phyloP scores from a whole-genome alignment of 2,113 vertebrate species.

The Oryzias curvinotus region DNA sequence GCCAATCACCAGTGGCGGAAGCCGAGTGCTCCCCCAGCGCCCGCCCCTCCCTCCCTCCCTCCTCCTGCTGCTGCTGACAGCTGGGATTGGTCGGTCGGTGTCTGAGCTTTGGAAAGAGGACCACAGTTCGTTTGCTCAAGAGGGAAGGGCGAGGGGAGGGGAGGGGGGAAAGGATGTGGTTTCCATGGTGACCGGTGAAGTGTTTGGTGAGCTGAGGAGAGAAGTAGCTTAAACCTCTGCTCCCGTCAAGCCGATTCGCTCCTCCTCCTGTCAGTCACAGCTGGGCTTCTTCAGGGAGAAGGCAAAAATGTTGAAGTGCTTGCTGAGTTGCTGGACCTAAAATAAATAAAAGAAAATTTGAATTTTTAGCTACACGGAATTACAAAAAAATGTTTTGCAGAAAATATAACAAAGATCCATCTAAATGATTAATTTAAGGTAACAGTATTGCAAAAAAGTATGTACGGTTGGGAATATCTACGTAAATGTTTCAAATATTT shows the following conservation, averaged over 20 bases:
- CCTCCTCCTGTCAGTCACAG: conserved; percentile 93
- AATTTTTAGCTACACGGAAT: not conserved
- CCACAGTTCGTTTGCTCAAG: conserved; percentile 47
- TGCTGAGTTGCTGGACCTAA: conserved; percentile 92
- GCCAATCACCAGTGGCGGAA: conserved; percentile 67
- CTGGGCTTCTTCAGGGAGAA: conserved; percentile 91
- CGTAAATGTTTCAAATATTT: too few relatives aligned
- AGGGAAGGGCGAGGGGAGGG: conserved; percentile 42
- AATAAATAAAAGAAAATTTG: not conserved
- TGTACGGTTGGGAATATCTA: too few relatives aligned
- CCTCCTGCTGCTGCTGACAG: conserved; percentile 1
- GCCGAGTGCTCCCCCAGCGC: conserved; percentile 45
- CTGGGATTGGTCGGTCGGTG: conserved; percentile 25
- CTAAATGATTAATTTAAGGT: too few relatives aligned
- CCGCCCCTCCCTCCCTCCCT: conserved; percentile 43
- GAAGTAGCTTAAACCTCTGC: conserved; percentile 83
- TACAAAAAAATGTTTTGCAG: not conserved
- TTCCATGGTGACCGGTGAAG: conserved; percentile 82
- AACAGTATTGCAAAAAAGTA: too few relatives aligned
- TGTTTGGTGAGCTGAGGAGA: conserved; percentile 78
- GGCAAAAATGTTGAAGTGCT: conserved; percentile 89
- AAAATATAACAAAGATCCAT: too few relatives aligned
- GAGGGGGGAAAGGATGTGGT: conserved; percentile 52
- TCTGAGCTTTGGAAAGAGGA: conserved; percentile 28
- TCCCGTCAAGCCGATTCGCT: conserved; percentile 82